Evolutionary conservation across 2,888 invertebrate genomes (phyloP), one percentile per base, ranked within the genome.

Genomic region (Agapostemon virescens): DNA sequence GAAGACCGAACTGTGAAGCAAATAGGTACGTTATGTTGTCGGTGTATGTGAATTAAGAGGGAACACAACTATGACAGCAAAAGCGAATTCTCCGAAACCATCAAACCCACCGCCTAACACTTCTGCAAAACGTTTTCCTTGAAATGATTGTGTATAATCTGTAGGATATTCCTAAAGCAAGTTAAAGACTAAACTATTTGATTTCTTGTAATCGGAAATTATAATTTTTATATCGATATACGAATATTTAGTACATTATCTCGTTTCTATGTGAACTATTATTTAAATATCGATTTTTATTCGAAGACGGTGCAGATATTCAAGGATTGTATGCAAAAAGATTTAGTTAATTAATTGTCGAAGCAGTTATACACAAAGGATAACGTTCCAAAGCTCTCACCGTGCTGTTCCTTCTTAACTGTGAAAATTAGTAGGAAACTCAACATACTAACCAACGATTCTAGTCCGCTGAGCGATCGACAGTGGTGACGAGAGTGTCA

Each of bases 401-500:
- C 15, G 5, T n/a, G 63, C 4, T 36, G 63, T 63, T 63, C 63
- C 36, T 36, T n/a, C 63, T 63, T 63, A 63, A 63, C 11, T 11
- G 36, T 63, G 33, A 63, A n/a, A 67, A 26, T n/a, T 49, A 20
- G 17, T 55, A 20, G 23, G 20, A 49, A 38, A 17, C 38, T 30
- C 33, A 68, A 45, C 33, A 7, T 33, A 20, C 11, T 26, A 63
- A 40, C 7, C 63, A 38, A 68, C 49, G 23, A 68, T 40, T 61
- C 15, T 55, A 42, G 23, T 55, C 67, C 20, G 58, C 40, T 40
- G 69, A 69, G 69, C 70, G 67, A 68, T 30, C 13, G 20, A 71
- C 30, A 63, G n/a, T 36, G 68, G 17, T 68, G 38, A 52, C 30
- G 67, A 67, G 40, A 67, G 40, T 45, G 40, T 38, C 36, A 79